Evolutionary conservation across 1,140 invertebrate genomes (phyloP).

Genomic region (Zaprionus taronus): DNA sequence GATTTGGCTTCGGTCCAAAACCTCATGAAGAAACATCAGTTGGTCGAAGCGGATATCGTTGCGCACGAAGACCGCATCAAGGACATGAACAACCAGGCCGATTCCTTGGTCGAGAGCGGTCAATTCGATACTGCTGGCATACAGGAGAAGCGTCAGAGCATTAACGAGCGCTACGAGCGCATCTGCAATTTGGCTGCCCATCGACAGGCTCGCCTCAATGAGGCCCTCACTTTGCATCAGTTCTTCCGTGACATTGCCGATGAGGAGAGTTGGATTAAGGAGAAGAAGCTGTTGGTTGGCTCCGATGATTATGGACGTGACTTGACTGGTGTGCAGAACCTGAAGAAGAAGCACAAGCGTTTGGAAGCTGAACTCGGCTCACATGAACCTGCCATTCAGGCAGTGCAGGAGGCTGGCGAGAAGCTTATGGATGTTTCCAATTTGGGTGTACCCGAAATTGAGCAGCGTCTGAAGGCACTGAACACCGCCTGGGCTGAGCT

Average conservation of each 20-base stretch:
- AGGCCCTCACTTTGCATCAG: slow-evolving; percentile 99
- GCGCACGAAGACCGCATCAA: slow-evolving; percentile 98
- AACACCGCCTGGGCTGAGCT: slow-evolving; percentile 96
- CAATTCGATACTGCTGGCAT: slow-evolving; percentile 97
- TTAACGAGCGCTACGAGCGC: slow-evolving; percentile 97
- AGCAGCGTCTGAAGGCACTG: slow-evolving; percentile 92
- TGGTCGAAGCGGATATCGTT: slow-evolving; percentile 98
- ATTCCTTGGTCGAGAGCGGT: slow-evolving; percentile 96
- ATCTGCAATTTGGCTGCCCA: slow-evolving; percentile 97
- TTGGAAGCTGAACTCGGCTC: slow-evolving; percentile 97
- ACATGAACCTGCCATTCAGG: slow-evolving; percentile 98
- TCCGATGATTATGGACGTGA: slow-evolving; percentile 99
- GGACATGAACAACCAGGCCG: slow-evolving; percentile 97
- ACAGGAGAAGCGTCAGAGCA: slow-evolving; percentile 95
- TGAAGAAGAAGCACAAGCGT: slow-evolving; percentile 99
- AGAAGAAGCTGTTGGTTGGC: slow-evolving; percentile 98
- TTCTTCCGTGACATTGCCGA: slow-evolving; percentile 99
- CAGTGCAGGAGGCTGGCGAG: slow-evolving; percentile 98
- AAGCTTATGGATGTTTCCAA: slow-evolving; percentile 99
- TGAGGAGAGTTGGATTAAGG: slow-evolving; percentile 99
- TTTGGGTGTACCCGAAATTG: slow-evolving; percentile 97
- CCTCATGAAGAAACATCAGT: slow-evolving; percentile 99
- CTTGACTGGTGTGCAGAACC: slow-evolving; percentile 98
- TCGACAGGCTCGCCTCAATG: slow-evolving; percentile 94
- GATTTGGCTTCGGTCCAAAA: slow-evolving; percentile 99